These are phyloP conservation scores for Callithrix jacchus DNA, from an alignment of 2,113 vertebrate species.

Conservation along the genomic window DNA sequence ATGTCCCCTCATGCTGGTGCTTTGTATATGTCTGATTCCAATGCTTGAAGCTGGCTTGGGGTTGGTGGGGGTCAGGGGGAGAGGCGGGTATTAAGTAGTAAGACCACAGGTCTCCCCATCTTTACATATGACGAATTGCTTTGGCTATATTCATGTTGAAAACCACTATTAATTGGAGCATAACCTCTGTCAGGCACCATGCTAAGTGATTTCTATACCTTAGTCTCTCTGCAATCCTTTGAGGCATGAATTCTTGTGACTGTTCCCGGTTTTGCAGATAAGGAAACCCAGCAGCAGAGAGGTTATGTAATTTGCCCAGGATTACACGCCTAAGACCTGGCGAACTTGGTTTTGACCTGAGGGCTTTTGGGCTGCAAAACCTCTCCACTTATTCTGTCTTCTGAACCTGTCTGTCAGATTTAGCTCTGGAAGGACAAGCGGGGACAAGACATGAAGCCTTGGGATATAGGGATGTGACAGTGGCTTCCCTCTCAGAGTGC, in stretches of 20 bases:
- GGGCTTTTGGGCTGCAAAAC: neutral
- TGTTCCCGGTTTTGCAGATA: neutral
- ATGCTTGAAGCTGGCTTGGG: neutral
- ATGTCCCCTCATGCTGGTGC: neutral
- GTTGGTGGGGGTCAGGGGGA: accelerated
- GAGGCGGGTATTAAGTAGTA: accelerated
- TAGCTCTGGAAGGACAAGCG: neutral
- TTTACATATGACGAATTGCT: accelerated
- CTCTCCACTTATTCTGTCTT: neutral
- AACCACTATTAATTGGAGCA: neutral
- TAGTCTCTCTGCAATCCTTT: neutral
- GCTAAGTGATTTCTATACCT: too few species aligned
- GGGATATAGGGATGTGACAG: accelerated
- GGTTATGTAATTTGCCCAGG: neutral
- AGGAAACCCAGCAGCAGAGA: neutral
- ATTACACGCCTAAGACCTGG: neutral
- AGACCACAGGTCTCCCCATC: neutral
- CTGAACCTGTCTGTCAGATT: neutral
- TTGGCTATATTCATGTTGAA: neutral
- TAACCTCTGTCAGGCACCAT: neutral
- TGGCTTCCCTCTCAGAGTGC: neutral
- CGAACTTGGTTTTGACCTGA: neutral
- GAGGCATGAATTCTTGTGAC: neutral
- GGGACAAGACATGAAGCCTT: neutral
- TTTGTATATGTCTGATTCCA: neutral